Percentiles rank a stretch among this genome's conserved stretches.
phyloP scores from a whole-genome alignment of 1,140 invertebrate species.

The Pantala flavescens region DNA sequence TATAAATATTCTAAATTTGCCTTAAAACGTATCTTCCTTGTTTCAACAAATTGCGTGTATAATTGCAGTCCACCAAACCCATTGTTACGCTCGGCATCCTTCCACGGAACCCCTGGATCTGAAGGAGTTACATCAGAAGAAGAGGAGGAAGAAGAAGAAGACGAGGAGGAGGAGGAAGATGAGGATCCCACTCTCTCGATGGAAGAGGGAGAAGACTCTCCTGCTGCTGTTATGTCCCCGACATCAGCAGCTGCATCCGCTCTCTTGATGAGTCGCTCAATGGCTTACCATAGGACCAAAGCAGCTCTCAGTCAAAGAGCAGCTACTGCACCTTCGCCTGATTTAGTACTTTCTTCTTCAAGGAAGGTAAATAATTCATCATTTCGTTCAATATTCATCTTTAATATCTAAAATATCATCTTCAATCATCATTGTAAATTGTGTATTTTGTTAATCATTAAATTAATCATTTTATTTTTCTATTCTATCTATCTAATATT shows the following conservation, averaged over 20 bases:
- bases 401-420: no score
- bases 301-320: background rate
- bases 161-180: conserved; percentile 22
- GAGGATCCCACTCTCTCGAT: background rate
- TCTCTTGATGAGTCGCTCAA: background rate
- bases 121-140: conserved; percentile 29
- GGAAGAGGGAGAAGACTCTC: background rate
- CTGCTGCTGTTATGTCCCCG: background rate
- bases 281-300: background rate
- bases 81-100: conserved; percentile 42
- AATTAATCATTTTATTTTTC: no score
- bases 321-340: conserved; percentile 11
- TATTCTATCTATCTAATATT: no score
- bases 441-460: no score
- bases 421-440: no score
- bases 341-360: conserved; percentile 11
- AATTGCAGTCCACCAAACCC: conserved; percentile 34
- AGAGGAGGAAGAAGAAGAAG: conserved; percentile 26
- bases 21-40: no score
- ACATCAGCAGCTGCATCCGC: background rate
- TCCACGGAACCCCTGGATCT: conserved; percentile 35
- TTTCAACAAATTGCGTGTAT: no score
- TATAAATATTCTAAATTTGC: no score
- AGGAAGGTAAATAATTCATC: background rate
- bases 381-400: no score